These are phyloP conservation scores for Amblyteles armatorius DNA, from an alignment of 2,888 invertebrate species.

Conservation along the genomic window DNA sequence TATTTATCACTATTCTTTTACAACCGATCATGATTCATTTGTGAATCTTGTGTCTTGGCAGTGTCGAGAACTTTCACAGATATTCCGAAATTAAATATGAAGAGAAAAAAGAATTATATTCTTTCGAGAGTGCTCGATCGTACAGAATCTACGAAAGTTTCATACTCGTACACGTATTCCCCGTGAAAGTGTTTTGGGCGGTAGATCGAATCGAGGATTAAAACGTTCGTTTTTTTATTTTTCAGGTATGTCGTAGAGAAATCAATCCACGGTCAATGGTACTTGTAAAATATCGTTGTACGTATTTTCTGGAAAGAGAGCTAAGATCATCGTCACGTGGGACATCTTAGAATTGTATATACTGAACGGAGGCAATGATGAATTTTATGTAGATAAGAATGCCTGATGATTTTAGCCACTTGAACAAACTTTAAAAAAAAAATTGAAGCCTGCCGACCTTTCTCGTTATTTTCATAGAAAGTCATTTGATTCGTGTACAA, in stretches of 20 bases:
- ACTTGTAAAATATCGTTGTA: background rate
- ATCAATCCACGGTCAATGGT: conserved; percentile 4
- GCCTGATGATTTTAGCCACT: background rate
- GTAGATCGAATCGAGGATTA: background rate
- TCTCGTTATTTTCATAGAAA: background rate
- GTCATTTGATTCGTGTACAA: background rate
- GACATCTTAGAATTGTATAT: background rate
- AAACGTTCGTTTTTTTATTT: background rate
- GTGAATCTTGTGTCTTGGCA: conserved; percentile 60
- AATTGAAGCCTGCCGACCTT: background rate
- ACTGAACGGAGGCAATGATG: background rate
- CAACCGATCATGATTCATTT: conserved; percentile 50
- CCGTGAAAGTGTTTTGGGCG: background rate
- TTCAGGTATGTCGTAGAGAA: conserved; percentile 1
- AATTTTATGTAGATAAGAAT: background rate
- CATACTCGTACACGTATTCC: background rate
- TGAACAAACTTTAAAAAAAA: background rate
- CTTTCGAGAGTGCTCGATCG: background rate
- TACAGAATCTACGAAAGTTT: conserved; percentile 1
- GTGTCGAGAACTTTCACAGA: conserved; percentile 62
- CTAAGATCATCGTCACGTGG: background rate
- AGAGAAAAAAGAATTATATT: background rate
- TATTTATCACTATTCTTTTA: conserved; percentile 50
- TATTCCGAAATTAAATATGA: conserved; percentile 35
- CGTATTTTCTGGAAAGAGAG: background rate